phyloP scores from a whole-genome alignment of 1,140 invertebrate species.

The Drepana arcuata region DNA sequence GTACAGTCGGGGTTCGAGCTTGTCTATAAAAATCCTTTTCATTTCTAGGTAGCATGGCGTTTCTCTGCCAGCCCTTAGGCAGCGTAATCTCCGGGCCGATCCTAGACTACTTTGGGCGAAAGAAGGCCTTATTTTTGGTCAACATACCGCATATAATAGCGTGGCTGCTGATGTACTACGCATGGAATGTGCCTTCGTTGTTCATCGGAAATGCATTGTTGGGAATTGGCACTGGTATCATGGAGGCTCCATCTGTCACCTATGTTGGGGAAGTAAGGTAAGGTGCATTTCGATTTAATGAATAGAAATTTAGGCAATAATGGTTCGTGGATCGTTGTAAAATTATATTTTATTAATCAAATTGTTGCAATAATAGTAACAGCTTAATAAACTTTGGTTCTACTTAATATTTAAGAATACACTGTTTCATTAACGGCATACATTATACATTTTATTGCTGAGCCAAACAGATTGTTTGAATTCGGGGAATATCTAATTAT shows the following conservation, averaged over 20 bases:
- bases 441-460: too few relatives aligned
- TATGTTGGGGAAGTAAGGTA: slow-evolving; percentile 73
- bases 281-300: too few relatives aligned
- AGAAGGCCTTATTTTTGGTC: slow-evolving; percentile 76
- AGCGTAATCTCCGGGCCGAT: slow-evolving; percentile 78
- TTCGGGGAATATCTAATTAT: too few relatives aligned
- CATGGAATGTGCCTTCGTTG: slow-evolving; percentile 54
- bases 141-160: slow-evolving; percentile 79
- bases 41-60: slow-evolving; percentile 78
- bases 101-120: slow-evolving; percentile 77
- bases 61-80: slow-evolving; percentile 80
- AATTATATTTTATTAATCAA: too few relatives aligned
- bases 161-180: slow-evolving; percentile 78
- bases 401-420: too few relatives aligned
- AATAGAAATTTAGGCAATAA: too few relatives aligned
- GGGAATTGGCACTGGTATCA: slow-evolving; percentile 69
- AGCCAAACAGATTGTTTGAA: too few relatives aligned
- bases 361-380: too few relatives aligned
- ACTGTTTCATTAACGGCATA: too few relatives aligned
- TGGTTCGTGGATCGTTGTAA: too few relatives aligned
- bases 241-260: slow-evolving; percentile 71
- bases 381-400: too few relatives aligned
- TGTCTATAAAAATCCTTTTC: not conserved
- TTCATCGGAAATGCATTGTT: slow-evolving; percentile 57
- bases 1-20: not conserved